Evolutionary conservation across 2,888 invertebrate species (phyloP), one percentile per base, ranked within the genome.

Genomic region (Microctonus aethiopoides): DNA sequence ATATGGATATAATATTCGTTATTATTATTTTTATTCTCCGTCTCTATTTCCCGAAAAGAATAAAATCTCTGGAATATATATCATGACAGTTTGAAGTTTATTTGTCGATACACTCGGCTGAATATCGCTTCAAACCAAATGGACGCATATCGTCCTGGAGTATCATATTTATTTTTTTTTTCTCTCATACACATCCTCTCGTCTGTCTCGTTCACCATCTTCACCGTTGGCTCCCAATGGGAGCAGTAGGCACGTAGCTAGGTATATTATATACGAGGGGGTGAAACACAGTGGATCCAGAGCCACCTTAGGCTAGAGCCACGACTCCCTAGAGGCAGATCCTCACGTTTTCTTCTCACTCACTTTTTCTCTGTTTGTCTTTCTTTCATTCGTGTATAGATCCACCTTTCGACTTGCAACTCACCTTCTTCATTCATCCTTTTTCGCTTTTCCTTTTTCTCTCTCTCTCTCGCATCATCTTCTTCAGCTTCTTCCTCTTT

Each of bases 211-310:
- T 54, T 60, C 66, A 52, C 64, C 39, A 63, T 68, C 34, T 54
- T 16, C 64, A 65, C 64, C 63, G 59, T 41, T 52, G 29, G 36
- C 68, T 70, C 72, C 71, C 75, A 73, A 56, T 57, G 74, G 71
- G 72, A 71, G 73, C 72, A 74, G 76, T 76, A 77, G 72, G 74
- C 80, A 78, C 78, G 80, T 80, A 79, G 76, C 75, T 74, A 67
- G 78, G 77, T 79, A 73, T 80, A 79, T 79, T 79, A 80, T 79
- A 79, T 78, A 81, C 78, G 79, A 78, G 77, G 77, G 77, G 75
- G 78, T n/a, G n/a, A n/a, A n/a, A 78, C 79, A 80, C 79, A 79
- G 77, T 78, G 74, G 78, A 80, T 78, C 77, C 75, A 74, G 16
- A 29, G 74, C 75, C 75, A 76, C 78, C 77, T 73, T 69, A 72